Evolutionary conservation across 2,113 vertebrate genomes (phyloP).

Genomic region (Pandion haliaetus): DNA sequence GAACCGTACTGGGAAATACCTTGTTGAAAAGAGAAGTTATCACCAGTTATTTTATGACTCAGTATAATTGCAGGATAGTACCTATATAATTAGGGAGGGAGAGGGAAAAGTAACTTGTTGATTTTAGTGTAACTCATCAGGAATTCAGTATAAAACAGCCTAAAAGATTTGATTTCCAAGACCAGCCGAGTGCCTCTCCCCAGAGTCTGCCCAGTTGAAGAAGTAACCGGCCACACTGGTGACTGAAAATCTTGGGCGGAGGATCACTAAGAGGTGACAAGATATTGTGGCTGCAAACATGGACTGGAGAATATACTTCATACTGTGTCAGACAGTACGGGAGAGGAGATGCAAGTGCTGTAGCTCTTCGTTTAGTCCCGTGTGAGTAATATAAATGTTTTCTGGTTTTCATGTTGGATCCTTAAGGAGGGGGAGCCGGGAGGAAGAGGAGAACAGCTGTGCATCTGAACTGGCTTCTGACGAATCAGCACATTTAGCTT

Average conservation of each 20-base stretch:
- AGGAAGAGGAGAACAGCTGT: not conserved
- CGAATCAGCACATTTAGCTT: not conserved
- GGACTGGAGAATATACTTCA: not conserved
- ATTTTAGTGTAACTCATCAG: not conserved
- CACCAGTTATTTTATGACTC: not conserved
- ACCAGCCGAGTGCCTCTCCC: not conserved
- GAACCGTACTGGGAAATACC: not conserved
- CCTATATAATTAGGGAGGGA: not conserved
- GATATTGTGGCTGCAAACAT: not conserved
- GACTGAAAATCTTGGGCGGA: not conserved
- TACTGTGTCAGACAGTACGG: accelerated
- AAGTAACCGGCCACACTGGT: accelerated
- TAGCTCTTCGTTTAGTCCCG: not conserved
- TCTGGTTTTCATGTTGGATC: not conserved
- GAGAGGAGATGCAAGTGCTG: not conserved
- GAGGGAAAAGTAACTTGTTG: not conserved
- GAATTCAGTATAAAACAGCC: not conserved
- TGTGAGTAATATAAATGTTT: not conserved
- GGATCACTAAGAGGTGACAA: accelerated
- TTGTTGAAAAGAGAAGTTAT: not conserved
- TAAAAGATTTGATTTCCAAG: not conserved
- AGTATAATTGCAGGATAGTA: not conserved
- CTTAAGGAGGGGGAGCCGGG: not conserved
- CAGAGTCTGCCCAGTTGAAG: not conserved
- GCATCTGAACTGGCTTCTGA: not conserved